These are phyloP conservation scores for Onychomys torridus DNA, from an alignment of 2,797 vertebrate genomes.

Conservation along the genomic window DNA sequence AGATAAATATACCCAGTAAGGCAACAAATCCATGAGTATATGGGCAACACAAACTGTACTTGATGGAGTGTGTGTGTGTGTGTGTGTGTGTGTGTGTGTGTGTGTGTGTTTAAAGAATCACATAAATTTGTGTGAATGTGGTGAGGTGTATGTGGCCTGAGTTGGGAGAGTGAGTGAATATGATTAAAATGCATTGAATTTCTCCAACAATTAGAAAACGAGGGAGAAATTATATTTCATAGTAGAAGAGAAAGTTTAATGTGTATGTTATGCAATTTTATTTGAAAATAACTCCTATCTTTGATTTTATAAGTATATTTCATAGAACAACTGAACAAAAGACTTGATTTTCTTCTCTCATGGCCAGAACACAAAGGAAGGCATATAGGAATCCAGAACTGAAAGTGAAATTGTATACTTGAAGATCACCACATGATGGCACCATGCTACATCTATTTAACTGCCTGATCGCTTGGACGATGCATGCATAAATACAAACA, in stretches of 20 bases:
- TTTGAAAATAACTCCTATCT: not conserved
- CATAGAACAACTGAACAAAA: not conserved
- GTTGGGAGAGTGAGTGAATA: not conserved
- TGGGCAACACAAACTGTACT: not conserved
- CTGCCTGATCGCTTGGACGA: not conserved
- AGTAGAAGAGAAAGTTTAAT: not conserved
- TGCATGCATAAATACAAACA: not conserved
- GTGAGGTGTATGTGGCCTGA: not conserved
- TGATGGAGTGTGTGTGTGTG: not conserved
- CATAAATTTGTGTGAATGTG: not conserved
- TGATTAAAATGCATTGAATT: not conserved
- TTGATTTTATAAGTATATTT: not conserved
- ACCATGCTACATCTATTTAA: conserved; percentile 73
- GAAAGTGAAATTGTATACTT: not conserved
- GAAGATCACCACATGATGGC: conserved; percentile 83
- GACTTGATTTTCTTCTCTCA: not conserved
- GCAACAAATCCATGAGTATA: not conserved
- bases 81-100: not conserved
- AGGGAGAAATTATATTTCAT: too few relatives aligned
- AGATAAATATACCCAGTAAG: not conserved
- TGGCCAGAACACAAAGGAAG: accelerated
- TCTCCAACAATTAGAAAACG: not conserved
- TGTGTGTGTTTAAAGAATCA: not conserved
- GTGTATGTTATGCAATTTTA: not conserved
- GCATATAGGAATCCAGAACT: not conserved